Evolutionary conservation across 2,113 vertebrate species (phyloP), one percentile per base, ranked within the genome.

Genomic region (Prunella fulvescens): DNA sequence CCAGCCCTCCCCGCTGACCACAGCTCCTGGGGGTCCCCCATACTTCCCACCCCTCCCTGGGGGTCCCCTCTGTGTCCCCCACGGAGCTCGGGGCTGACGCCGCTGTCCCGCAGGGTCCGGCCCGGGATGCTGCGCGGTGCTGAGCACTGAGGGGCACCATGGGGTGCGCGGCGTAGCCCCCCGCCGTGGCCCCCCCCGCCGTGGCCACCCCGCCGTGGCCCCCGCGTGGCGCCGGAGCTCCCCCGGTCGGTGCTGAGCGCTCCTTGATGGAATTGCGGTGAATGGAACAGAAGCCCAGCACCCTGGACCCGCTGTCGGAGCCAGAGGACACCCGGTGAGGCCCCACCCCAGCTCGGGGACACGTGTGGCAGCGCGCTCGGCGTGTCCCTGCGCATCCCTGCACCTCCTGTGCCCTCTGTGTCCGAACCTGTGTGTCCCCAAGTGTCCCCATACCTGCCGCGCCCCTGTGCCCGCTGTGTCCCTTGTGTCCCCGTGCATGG

Each of bases 221-320:
- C 67, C 77, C 61, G 84, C 65, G 80, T 91, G 85, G 92, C 95
- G 92, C 94, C 92, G 54, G 97, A 95, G 97, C 98, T 97, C 97
- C 92, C 97, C 95, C 93, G 97, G 95, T 97, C 96, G 97, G 97
- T 97, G 96, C 92, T 96, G 97, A 92, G 96, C 90, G 96, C 96
- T 98, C 97, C 97, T 98, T 98, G 97, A 98, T 98, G 98, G 98
- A 98, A 98, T 97, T 98, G 97, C 98, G 98, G 98, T 98, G 98
- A 98, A 98, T 98, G 98, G 98, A 98, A 98, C 98, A 98, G 98
- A 98, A 98, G 98, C 98, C 98, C 98, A 98, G 97, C 98, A 98
- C 98, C 97, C 98, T 98, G 98, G 98, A 98, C 98, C 98, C 98
- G 95, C 98, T 98, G 97, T 98, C 97, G 92, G 98, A 98, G 98